Base-by-base conservation (phyloP, 2,888 invertebrate species). In the Pachymerium ferrugineum region DNA sequence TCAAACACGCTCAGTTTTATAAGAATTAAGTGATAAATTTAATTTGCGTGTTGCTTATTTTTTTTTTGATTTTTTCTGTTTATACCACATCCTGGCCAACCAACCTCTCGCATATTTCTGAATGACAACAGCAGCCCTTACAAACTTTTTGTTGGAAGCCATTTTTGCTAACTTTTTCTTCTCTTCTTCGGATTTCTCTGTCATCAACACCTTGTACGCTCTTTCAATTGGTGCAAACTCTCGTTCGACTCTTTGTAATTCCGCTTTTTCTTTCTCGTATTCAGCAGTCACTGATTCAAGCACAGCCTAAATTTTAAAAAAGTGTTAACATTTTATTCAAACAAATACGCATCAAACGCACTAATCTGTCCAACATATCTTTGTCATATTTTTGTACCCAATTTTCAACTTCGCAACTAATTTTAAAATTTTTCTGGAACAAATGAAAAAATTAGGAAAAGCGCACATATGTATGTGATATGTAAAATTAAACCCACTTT, bases 341-440 rank as follows among this genome's bases (percentile, higher is more conserved):
- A 42, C 12, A n/a, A n/a, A n/a, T 42, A n/a, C 6, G 33, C 6
- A 33, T 33, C 12, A 16, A n/a, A 33, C 33, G 12, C 35, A 72
- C 72, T 54, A 47, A 30, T 54, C 30, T 72, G 4, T 72, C 72
- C 2, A 3, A 12, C 72, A 72, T 72, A 19, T 72, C 72, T 25
- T 29, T 16, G 30, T 72, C 72, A 19, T 72, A 72, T 54, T 72
- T 72, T 25, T 8, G 12, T n/a, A 72, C 29, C 72, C 72, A 72
- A 29, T 72, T 72, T 6, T 72, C 72, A n/a, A 72, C 72, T 54
- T 72, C 72, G 25, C 29, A 16, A 28, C 29, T 72, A 3, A 72
- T 72, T 30, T 72, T 72, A 28, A 54, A 72, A 28, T 72, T 72
- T 54, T 54, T 47, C 72, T 72, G 30, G n/a, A 54, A 30, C 28